Percentiles rank a stretch among this genome's conserved stretches.
These are phyloP conservation scores for Cyprinodon brontotheroides DNA, from an alignment of 2,113 vertebrate genomes.

Conservation along the genomic window DNA sequence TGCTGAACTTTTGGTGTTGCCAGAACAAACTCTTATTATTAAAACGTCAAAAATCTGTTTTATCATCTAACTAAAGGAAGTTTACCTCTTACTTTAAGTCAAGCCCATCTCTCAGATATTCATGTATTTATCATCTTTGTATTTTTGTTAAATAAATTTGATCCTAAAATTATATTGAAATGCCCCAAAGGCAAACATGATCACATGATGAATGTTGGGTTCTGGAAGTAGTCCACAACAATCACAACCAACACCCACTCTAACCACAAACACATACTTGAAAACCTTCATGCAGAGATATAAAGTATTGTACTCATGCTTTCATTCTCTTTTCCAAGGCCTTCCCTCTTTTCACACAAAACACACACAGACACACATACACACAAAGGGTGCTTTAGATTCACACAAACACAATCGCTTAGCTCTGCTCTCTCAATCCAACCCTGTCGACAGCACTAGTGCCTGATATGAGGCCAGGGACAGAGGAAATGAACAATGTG, in stretches of 20 bases:
- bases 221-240: conserved; percentile 17
- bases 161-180: background rate
- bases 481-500: conserved; percentile 53
- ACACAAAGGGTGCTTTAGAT: conserved; percentile 25
- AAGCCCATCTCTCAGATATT: no score
- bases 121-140: background rate
- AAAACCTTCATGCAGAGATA: conserved; percentile 24
- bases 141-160: background rate
- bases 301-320: conserved; percentile 29
- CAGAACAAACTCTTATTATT: background rate
- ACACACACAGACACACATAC: conserved; percentile 31
- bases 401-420: conserved; percentile 38
- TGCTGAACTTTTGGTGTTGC: background rate
- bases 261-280: conserved; percentile 3
- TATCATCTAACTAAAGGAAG: no score
- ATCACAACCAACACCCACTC: conserved; percentile 10
- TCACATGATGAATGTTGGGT: background rate
- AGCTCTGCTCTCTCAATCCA: conserved; percentile 46
- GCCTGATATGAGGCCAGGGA: conserved; percentile 50
- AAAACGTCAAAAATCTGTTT: no score
- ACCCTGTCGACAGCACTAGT: conserved; percentile 49
- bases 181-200: background rate
- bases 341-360: conserved; percentile 38
- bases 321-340: conserved; percentile 48
- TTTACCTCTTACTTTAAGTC: no score